A percentile compares a stretch with the other conserved stretches of the same genome.
Conservation (phyloP, 2,888 invertebrate genomes). For the Augiades crinisus region DNA sequence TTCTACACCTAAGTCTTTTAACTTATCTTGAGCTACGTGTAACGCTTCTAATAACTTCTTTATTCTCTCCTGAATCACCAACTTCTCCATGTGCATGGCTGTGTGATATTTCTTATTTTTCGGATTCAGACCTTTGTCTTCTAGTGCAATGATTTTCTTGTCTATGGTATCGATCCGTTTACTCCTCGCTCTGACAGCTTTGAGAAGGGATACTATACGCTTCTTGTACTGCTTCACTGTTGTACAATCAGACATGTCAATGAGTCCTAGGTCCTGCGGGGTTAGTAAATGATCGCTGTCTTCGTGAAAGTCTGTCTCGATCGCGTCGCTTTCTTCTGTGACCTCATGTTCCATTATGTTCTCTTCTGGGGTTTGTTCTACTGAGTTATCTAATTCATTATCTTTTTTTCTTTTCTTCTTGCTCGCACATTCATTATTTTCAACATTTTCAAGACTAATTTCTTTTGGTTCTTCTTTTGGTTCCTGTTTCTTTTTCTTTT, state of each 20-base stretch:
- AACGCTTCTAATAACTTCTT: constrained; percentile 49
- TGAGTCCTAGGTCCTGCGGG: constrained; percentile 50
- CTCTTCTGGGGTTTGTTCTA: constrained; percentile 18
- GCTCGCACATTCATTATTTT: constrained; percentile 28
- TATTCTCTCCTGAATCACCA: constrained; percentile 47
- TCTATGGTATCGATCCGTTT: constrained; percentile 46
- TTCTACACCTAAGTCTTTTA: constrained; percentile 41
- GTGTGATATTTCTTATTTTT: constrained; percentile 61
- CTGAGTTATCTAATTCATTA: constrained; percentile 18
- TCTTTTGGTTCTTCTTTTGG: constrained; percentile 28
- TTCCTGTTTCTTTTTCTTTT: constrained; percentile 22
- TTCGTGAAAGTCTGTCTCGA: constrained; percentile 58
- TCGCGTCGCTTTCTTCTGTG: constrained; percentile 59
- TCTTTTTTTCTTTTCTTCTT: constrained; percentile 24
- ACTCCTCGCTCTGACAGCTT: constrained; percentile 49
- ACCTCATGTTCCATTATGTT: constrained; percentile 24
- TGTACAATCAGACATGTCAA: constrained; percentile 57
- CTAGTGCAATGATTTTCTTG: constrained; percentile 53
- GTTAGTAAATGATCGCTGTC: constrained; percentile 49
- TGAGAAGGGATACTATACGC: constrained; percentile 48
- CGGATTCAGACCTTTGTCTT: constrained; percentile 53
- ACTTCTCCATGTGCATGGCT: constrained; percentile 60
- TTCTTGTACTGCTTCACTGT: constrained; percentile 53
- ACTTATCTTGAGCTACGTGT: constrained; percentile 43
- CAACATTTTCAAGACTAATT: constrained; percentile 22